Base-by-base conservation (phyloP, 2,113 vertebrate species). In the Heterochromis multidens region DNA sequence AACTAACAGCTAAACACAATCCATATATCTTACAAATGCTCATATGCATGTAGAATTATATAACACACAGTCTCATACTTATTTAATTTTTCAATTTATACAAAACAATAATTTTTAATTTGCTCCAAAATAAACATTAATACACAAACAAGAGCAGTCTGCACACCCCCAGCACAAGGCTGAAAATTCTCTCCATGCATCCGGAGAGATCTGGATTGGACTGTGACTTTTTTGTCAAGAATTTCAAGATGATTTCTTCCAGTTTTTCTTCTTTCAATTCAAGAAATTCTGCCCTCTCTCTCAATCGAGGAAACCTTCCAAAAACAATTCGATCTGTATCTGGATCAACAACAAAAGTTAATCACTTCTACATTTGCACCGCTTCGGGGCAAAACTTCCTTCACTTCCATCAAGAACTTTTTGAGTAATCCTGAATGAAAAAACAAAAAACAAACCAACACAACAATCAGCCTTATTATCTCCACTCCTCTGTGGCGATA, bases 141-240 rank as follows among this genome's bases (percentile, higher is more conserved):
- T 5, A 40, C 35, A 43, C 62, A 16, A 40, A 4, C 35, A 43
- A 1, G 35, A 25, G 62, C 62, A 40, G 62, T 2, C 61, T 40
- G 33, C 62, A 40, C 33, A 33, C 8, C 8, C 1, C 35, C 9
- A 37, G n/a, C n/a, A n/a, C 37, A 6, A 25, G 62, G 2, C 35
- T 67, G 37, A 10, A 67, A 1, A 27, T 27, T 67, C 37, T 37
- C 63, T 67, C 37, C 63, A 46, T 27, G 40, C 43, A 72, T 72
- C 3, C 67, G 29, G 0, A 46, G 16, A 1, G 40, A 19, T 49
- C 16, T 5, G 25, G 23, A 25, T 14, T 6, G 65, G 23, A 11
- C 4, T 29, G 3, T 46, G 37, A 27, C 0, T 0, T 27, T 72
- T 52, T 49, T 10, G 3, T 49, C 23, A 2, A 16, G 16, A 72